These are phyloP conservation scores for Corythoichthys intestinalis DNA, from an alignment of 2,113 vertebrate species.

Conservation along the genomic window DNA sequence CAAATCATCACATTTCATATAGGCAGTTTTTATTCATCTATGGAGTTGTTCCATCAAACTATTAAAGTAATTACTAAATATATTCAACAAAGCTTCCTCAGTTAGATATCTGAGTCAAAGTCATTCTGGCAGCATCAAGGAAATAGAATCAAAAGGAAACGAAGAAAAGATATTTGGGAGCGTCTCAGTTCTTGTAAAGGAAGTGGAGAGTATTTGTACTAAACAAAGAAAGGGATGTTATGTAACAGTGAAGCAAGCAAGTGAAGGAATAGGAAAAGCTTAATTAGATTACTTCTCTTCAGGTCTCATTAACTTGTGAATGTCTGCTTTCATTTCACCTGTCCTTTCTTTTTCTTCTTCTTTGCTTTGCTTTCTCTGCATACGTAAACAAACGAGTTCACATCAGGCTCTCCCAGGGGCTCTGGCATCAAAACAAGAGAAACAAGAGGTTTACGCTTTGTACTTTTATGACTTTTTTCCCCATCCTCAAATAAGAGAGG, in stretches of 20 bases:
- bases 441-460: not conserved
- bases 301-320: slow-evolving; percentile 20
- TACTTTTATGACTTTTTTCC: not conserved
- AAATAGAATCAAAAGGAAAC: slow-evolving; percentile 25
- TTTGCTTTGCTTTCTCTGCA: not conserved
- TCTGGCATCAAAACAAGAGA: slow-evolving; percentile 1
- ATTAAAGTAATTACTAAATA: slow-evolving; percentile 47
- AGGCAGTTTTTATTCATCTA: no score
- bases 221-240: slow-evolving; percentile 28
- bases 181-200: slow-evolving; percentile 37
- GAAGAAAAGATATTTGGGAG: slow-evolving; percentile 11
- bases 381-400: slow-evolving; percentile 11
- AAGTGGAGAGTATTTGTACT: slow-evolving; percentile 31
- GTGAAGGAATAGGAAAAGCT: slow-evolving; percentile 8
- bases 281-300: slow-evolving; percentile 17
- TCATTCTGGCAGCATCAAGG: slow-evolving; percentile 16
- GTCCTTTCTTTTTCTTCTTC: slow-evolving; percentile 7
- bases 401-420: not conserved
- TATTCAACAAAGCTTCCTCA: slow-evolving; percentile 47
- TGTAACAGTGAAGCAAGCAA: slow-evolving; percentile 11
- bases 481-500: not conserved
- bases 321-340: slow-evolving; percentile 13
- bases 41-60: slow-evolving; percentile 21
- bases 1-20: no score
- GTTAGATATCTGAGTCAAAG: slow-evolving; percentile 28